Base-by-base conservation (phyloP, 2,797 vertebrate species). In the Chromis chromis region DNA sequence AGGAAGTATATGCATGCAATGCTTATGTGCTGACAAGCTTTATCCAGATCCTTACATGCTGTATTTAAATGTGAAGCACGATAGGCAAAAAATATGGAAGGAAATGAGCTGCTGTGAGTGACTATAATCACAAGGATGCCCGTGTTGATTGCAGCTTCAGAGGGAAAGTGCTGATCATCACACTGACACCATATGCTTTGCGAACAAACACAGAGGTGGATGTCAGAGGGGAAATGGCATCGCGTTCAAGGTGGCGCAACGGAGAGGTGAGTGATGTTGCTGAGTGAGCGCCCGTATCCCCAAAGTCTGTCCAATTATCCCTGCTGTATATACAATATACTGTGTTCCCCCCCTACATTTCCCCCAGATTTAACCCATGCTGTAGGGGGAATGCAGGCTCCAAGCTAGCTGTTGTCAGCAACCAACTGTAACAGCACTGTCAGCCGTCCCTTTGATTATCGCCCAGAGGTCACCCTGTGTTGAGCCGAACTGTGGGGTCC, bases 381-480 rank as follows among this genome's bases (percentile, higher is more conserved):
- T 65, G 48, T 8, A 11, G 21, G 17, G 54, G 54, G 36, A 39
- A 21, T 61, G 55, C 46, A 31, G 64, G 56, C 73, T 60, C 52
- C 8, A 14, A 21, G 70, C 78, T 68, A 62, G 87, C 82, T 76
- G 85, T 68, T 86, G 86, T 89, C 86, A 90, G 89, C 87, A 84
- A 58, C 79, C 82, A 24, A 58, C 69, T 79, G 79, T 55, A 81
- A 78, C 70, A 52, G 88, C 85, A 54, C 75, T 40, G 84, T 86
- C 86, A 88, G 89, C 84, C 77, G 39, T 81, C 82, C 81, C 76
- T 92, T 86, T 89, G 90, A 92, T 92, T 87, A 86, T 53, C 49
- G 24, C 82, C 76, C 76, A 76, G 85, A 88, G 91, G 91, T 91
- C 89, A 86, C 65, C 67, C 82, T 65, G 71, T 24, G 83, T 79